Conservation (phyloP, 1,140 invertebrate genomes). For the Drosophila kanapiae region DNA sequence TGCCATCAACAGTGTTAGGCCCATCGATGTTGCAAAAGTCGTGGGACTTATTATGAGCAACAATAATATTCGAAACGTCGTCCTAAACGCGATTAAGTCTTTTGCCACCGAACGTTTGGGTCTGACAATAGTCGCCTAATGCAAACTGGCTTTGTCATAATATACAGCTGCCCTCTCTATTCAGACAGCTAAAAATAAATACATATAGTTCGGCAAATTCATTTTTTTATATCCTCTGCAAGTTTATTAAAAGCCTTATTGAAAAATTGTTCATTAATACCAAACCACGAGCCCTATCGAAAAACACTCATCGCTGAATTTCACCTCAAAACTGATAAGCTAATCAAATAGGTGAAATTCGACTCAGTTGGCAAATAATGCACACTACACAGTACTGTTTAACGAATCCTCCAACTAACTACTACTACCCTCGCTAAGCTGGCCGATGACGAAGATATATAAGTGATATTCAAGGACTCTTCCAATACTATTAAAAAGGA, state of each 20-base stretch:
- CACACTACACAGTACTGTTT: too few relatives aligned
- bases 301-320: not conserved
- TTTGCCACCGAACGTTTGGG: conserved; percentile 16
- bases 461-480: too few relatives aligned
- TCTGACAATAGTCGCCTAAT: conserved; percentile 17
- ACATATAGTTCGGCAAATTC: too few relatives aligned
- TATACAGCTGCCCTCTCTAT: too few relatives aligned
- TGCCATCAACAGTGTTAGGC: not conserved
- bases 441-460: too few relatives aligned
- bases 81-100: conserved; percentile 7
- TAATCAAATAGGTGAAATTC: not conserved
- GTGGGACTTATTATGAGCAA: conserved; percentile 3
- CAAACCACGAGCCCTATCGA: not conserved
- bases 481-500: not conserved
- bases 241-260: not conserved
- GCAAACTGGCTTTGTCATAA: too few relatives aligned
- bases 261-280: not conserved
- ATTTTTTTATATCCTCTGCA: too few relatives aligned
- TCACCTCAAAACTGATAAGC: not conserved
- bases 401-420: too few relatives aligned
- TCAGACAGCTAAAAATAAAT: not conserved
- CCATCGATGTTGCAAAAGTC: not conserved
- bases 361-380: conserved; percentile 3
- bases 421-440: too few relatives aligned
- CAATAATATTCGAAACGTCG: not conserved